Evolutionary conservation across 2,113 vertebrate species (phyloP), one percentile per base, ranked within the genome.

Genomic region (Triplophysa tibetana): DNA sequence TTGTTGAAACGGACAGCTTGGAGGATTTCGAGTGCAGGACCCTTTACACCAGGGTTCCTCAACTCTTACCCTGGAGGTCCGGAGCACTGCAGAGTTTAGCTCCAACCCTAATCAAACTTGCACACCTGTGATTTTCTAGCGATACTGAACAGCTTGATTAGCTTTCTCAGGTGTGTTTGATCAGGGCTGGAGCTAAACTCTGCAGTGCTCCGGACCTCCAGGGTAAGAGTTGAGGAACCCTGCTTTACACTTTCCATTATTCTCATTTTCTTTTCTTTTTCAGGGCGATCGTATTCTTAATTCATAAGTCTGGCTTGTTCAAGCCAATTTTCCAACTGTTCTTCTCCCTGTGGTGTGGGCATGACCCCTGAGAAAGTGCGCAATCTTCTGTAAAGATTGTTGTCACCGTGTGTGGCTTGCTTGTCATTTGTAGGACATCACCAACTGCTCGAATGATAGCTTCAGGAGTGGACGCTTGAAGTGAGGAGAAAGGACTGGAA

Each of bases 171-270:
- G n/a, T n/a, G n/a, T n/a, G n/a, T n/a, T n/a, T n/a, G n/a, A n/a
- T n/a, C n/a, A n/a, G n/a, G n/a, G n/a, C n/a, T n/a, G n/a, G n/a
- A n/a, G n/a, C n/a, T n/a, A n/a, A n/a, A n/a, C n/a, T n/a, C n/a
- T n/a, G n/a, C n/a, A n/a, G n/a, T n/a, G n/a, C n/a, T n/a, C n/a
- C n/a, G n/a, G n/a, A n/a, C n/a, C n/a, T n/a, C n/a, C n/a, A n/a
- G n/a, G n/a, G n/a, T n/a, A n/a, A n/a, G n/a, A n/a, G n/a, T n/a
- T n/a, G n/a, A n/a, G n/a, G n/a, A n/a, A n/a, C n/a, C n/a, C n/a
- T n/a, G n/a, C n/a, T n/a, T n/a, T n/a, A 81, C 23, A 70, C 83
- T 81, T 17, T 86, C 80, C 72, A 84, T 24, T 6, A 84, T 81
- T 19, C 58, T 45, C 9, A 38, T 33, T 9, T 43, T 33, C 14